Conservation (phyloP, 1,140 invertebrate species). For the Bombyx mori region DNA sequence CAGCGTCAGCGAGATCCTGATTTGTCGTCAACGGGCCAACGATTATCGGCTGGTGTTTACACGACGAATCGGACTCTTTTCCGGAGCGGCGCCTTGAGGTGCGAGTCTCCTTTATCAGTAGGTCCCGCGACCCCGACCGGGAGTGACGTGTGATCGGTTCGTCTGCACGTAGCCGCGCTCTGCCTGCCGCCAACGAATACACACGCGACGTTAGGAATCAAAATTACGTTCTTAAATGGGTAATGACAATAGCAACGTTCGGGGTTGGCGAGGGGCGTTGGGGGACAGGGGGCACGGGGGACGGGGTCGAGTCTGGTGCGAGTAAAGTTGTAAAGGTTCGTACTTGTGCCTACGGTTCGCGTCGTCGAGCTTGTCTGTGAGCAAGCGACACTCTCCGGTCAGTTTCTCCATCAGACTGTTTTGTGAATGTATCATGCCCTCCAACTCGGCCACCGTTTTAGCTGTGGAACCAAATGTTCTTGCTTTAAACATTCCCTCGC, state of each 20-base stretch:
- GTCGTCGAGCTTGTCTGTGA: conserved; percentile 88
- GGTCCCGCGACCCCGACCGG: conserved; percentile 49
- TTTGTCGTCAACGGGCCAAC: conserved; percentile 67
- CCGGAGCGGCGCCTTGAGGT: conserved; percentile 49
- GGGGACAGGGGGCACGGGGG: background rate
- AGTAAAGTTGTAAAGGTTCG: conserved; percentile 59
- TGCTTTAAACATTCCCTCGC: conserved; percentile 24
- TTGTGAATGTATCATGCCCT: conserved; percentile 88
- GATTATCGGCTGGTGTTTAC: conserved; percentile 71
- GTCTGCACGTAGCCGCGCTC: conserved; percentile 65
- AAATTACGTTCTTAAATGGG: conserved; percentile 23
- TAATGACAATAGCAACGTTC: conserved; percentile 10
- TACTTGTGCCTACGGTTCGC: conserved; percentile 88
- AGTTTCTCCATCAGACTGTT: conserved; percentile 90
- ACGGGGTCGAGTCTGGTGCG: conserved; percentile 27
- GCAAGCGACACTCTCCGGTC: conserved; percentile 85
- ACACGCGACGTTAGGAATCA: conserved; percentile 65
- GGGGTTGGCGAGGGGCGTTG: no score
- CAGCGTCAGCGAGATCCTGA: conserved; percentile 64
- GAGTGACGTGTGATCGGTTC: conserved; percentile 70
- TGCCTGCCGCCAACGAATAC: conserved; percentile 70
- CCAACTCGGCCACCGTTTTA: conserved; percentile 86
- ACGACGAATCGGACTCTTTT: conserved; percentile 74
- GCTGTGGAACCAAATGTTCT: conserved; percentile 74
- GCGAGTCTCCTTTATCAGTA: conserved; percentile 36